A percentile compares a stretch with the other conserved stretches of the same genome.
Evolutionary conservation across 2,113 vertebrate genomes (phyloP).

Genomic region (Collichthys lucidus): DNA sequence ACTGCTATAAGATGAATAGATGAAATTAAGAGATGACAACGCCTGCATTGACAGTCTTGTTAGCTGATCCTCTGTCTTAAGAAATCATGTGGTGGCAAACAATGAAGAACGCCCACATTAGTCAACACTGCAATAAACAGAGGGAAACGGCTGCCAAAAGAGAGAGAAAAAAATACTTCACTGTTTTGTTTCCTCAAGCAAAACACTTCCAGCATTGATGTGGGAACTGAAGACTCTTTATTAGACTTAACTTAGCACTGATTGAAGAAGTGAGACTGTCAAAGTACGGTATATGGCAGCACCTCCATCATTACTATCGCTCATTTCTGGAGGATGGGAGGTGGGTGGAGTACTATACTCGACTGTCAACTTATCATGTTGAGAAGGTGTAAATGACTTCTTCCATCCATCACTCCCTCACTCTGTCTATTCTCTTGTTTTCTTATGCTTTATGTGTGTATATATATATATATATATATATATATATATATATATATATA

Average conservation of each 20-base stretch:
- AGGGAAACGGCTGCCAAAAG: conserved; percentile 20
- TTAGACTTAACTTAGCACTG: conserved; percentile 30
- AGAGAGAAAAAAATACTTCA: neutral
- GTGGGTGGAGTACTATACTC: conserved; percentile 20
- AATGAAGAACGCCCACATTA: conserved; percentile 59
- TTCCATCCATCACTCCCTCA: conserved; percentile 36
- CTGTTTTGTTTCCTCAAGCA: conserved; percentile 46
- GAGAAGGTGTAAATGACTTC: conserved; percentile 16
- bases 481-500: too few species aligned
- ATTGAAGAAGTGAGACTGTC: conserved; percentile 39
- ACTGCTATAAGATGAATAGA: conserved; percentile 46
- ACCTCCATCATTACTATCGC: conserved; percentile 19
- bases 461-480: neutral
- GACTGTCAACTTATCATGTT: conserved; percentile 36
- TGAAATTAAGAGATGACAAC: conserved; percentile 50
- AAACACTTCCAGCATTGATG: conserved; percentile 38
- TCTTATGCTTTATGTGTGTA: neutral
- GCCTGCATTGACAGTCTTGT: conserved; percentile 49
- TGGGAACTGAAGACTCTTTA: conserved; percentile 51
- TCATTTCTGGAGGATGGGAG: conserved; percentile 30
- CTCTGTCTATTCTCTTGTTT: conserved; percentile 25
- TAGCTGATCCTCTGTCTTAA: conserved; percentile 50
- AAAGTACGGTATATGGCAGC: conserved; percentile 16
- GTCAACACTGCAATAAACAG: conserved; percentile 42
- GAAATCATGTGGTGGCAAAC: conserved; percentile 51